Base-by-base conservation (phyloP, 2,888 invertebrate genomes). In the Syritta pipiens region DNA sequence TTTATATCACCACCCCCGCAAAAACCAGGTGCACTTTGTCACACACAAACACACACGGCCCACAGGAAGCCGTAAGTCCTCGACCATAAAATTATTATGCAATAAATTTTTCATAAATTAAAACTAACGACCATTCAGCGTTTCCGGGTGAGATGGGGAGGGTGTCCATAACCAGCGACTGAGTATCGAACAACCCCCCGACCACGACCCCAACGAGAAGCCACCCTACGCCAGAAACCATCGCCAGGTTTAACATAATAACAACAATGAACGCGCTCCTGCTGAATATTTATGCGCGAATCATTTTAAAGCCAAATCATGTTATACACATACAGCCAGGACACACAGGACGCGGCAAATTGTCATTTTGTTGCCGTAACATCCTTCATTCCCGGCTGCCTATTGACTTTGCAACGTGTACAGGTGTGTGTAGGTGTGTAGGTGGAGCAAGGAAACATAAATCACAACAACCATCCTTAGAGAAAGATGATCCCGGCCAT, bases 61-160 rank as follows among this genome's bases (percentile, higher is more conserved):
- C 7, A 26, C 4, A 10, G 71, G 65, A 71, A 63, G 55, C 72
- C 37, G 44, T 55, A 55, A 68, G 79, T 79, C 59, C 77, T 60
- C 65, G 72, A 60, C 62, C 79, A 74, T 72, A 62, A 74, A 74
- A 79, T 79, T 79, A 79, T 79, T 74, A 79, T 74, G 74, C 74
- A 74, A 79, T 79, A 79, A 79, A 79, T 74, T 74, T 74, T 79
- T 79, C 77, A 77, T 77, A 77, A 77, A 77, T 77, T 77, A 77
- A 72, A 77, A 77, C 77, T 77, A 77, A 77, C 77, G 77, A 77
- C 72, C 77, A 77, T 72, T 77, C 77, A 55, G 53, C 35, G 65
- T 67, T 77, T 77, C 77, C 77, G 65, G 77, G 4, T 10, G 7
- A 22, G 60, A 17, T 14, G 48, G 6, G 7, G 28, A 6, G 3